Evolutionary conservation across 2,113 vertebrate species (phyloP).

Genomic region (Dicerorhinus sumatrensis): DNA sequence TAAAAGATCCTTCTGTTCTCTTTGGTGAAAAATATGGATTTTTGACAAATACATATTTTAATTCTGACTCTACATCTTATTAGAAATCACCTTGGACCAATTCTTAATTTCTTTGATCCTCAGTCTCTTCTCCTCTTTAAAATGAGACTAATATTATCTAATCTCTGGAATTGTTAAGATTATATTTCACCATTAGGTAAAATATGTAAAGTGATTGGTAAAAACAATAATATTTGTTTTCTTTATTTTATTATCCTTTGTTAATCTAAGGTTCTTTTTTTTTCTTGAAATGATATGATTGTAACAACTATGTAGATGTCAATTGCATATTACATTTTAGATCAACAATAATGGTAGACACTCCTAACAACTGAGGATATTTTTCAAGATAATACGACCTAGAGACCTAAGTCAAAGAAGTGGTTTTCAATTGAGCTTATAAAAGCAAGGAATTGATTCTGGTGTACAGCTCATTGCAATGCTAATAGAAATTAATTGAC

Average conservation of each 20-base stretch:
- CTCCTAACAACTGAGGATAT: background rate
- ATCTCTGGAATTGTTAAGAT: background rate
- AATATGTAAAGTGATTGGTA: background rate
- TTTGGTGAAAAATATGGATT: background rate
- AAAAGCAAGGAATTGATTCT: constrained; percentile 3
- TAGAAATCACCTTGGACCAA: background rate
- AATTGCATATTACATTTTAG: background rate
- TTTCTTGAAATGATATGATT: background rate
- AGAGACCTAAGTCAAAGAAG: background rate
- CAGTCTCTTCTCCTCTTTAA: background rate
- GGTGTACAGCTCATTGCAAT: background rate
- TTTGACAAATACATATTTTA: background rate
- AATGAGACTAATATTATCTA: background rate
- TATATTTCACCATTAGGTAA: background rate
- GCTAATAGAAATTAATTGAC: constrained; percentile 24
- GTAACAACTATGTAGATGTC: background rate
- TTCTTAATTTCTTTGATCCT: background rate
- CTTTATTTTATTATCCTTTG: background rate
- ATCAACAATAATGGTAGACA: background rate
- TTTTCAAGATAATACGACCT: background rate
- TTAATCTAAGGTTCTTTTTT: background rate
- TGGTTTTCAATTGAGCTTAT: background rate
- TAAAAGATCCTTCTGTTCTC: background rate
- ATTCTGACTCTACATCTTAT: background rate
- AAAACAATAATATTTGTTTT: background rate